Conservation (phyloP, 2,797 vertebrate species). For the Chaetophractus vellerosus region DNA sequence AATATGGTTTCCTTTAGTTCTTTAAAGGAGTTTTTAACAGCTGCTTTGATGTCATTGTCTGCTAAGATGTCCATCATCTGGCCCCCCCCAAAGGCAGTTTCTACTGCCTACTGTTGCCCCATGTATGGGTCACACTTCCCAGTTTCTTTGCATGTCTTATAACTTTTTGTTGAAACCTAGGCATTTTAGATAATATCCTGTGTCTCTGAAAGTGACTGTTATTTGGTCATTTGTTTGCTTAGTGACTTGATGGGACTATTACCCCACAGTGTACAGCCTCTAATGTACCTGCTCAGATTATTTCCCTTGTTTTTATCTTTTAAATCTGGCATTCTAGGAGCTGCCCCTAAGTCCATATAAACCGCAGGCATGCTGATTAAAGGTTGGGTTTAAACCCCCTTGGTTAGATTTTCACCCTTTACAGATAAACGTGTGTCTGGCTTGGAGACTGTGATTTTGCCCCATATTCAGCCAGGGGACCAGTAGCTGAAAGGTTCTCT, state of each 20-base stretch:
- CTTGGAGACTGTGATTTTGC: background rate
- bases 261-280: background rate
- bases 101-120: background rate
- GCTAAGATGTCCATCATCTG: conserved; percentile 12
- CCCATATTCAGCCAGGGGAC: background rate
- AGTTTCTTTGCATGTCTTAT: background rate
- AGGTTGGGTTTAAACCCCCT: background rate
- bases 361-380: background rate
- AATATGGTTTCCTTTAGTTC: no score
- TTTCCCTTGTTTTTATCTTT: background rate
- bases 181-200: background rate
- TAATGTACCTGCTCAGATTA: background rate
- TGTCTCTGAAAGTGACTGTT: background rate
- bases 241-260: background rate
- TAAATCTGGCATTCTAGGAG: background rate
- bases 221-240: background rate
- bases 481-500: background rate
- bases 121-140: background rate
- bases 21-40: background rate
- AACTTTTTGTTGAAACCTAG: background rate
- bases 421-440: background rate
- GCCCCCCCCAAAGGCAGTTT: background rate
- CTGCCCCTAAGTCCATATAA: background rate
- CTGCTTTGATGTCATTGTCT: background rate
- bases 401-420: background rate